phyloP scores from a whole-genome alignment of 2,888 invertebrate genomes.

The Resseliella maxima region DNA sequence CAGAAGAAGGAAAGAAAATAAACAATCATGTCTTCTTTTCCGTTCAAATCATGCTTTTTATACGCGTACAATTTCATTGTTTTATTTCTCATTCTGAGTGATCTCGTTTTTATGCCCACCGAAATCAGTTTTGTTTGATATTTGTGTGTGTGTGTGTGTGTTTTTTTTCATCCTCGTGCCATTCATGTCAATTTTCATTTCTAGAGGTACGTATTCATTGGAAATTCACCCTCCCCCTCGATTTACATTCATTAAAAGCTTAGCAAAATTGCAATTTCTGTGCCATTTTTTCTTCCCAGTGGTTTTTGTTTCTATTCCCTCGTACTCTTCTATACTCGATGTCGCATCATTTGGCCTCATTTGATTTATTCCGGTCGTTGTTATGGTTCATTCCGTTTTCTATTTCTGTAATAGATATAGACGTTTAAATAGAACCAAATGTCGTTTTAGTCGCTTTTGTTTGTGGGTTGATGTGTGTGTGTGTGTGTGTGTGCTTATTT shows the following conservation, averaged over 20 bases:
- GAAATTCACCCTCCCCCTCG: not conserved
- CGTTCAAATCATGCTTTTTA: constrained; percentile 19
- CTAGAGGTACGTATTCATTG: not conserved
- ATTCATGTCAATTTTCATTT: not conserved
- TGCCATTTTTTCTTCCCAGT: not conserved
- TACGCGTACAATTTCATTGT: not conserved
- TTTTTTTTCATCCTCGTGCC: not conserved
- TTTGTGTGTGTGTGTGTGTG: not conserved
- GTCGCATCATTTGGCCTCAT: not conserved
- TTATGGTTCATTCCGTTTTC: constrained; percentile 13
- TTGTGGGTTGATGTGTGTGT: too few species aligned
- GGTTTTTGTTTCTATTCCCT: not conserved
- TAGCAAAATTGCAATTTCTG: constrained; percentile 9
- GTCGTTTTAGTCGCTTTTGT: not conserved
- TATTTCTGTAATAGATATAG: constrained; percentile 38
- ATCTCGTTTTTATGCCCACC: not conserved
- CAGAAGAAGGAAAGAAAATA: not conserved
- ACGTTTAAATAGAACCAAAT: not conserved
- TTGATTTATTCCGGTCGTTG: constrained; percentile 49
- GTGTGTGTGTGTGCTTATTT: not conserved
- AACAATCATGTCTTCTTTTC: not conserved
- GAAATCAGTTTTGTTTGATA: not conserved
- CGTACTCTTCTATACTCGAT: not conserved
- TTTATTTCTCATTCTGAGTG: not conserved
- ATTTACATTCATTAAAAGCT: constrained; percentile 51